Evolutionary conservation across 1,140 invertebrate genomes (phyloP).

Genomic region (Cepaea nemoralis): DNA sequence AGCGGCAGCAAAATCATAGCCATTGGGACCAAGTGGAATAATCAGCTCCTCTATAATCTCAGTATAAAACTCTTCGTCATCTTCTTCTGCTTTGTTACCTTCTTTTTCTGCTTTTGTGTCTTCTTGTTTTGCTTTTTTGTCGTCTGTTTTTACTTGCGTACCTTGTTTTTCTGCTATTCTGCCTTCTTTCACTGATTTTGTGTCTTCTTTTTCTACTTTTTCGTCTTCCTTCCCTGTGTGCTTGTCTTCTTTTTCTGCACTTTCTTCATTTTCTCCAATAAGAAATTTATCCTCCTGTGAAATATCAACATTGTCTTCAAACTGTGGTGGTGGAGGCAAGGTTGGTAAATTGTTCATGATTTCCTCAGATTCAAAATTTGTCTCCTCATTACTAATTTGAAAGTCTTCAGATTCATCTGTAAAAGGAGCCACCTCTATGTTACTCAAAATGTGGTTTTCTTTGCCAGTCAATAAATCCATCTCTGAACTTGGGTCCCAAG

Average conservation of each 20-base stretch:
- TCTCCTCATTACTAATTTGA: neutral
- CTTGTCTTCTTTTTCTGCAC: too few relatives aligned
- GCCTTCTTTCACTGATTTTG: too few relatives aligned
- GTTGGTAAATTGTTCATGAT: conserved; percentile 51
- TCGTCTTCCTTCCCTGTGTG: too few relatives aligned
- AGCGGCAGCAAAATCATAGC: conserved; percentile 43
- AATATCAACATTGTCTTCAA: conserved; percentile 42
- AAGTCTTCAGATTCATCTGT: neutral
- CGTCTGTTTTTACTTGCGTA: too few relatives aligned
- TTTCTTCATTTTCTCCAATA: too few relatives aligned
- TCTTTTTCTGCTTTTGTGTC: too few relatives aligned
- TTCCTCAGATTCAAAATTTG: conserved; percentile 42
- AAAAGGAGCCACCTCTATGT: neutral
- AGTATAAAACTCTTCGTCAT: conserved; percentile 47
- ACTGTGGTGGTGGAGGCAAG: conserved; percentile 56
- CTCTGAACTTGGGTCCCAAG: conserved; percentile 33
- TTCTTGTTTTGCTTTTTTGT: too few relatives aligned
- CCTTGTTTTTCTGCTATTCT: too few relatives aligned
- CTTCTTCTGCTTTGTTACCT: conserved; percentile 33
- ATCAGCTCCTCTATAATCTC: conserved; percentile 47
- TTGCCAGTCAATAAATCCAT: neutral
- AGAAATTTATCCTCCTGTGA: neutral
- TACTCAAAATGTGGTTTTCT: neutral
- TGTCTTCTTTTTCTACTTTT: too few relatives aligned
- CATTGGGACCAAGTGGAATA: conserved; percentile 44